A percentile compares a stretch with the other conserved stretches of the same genome.
phyloP scores from a whole-genome alignment of 2,797 vertebrate genomes.

The Taeniopygia guttata region DNA sequence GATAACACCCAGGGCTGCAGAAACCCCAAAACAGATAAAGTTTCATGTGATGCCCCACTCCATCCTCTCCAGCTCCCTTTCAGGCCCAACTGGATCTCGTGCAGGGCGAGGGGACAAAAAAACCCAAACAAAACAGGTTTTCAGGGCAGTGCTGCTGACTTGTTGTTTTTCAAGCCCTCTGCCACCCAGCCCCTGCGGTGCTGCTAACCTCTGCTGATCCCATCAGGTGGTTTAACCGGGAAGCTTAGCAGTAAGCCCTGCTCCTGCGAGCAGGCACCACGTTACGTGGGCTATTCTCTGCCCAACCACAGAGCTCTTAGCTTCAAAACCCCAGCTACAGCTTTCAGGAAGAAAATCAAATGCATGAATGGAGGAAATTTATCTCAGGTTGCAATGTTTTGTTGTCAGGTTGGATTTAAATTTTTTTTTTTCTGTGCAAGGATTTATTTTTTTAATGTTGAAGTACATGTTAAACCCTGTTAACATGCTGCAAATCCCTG shows the following conservation, averaged over 20 bases:
- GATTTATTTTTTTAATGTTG: background rate
- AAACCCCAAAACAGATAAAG: background rate
- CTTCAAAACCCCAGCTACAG: background rate
- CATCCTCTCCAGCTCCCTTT: background rate
- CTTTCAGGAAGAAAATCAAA: background rate
- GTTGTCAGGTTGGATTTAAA: background rate
- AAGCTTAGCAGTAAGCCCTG: constrained; percentile 32
- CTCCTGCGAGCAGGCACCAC: background rate
- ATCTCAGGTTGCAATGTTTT: background rate
- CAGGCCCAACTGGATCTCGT: background rate
- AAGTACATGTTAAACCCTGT: background rate
- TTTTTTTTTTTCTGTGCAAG: background rate
- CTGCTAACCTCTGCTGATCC: constrained; percentile 41
- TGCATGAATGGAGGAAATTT: background rate
- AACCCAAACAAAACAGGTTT: background rate
- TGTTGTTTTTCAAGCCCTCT: background rate
- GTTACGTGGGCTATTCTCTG: background rate
- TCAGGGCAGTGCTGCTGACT: background rate
- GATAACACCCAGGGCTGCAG: background rate
- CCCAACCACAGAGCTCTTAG: fast-evolving
- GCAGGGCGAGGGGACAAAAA: background rate
- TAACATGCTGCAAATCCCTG: background rate
- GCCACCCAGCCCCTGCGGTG: background rate
- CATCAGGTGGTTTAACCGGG: constrained; percentile 4
- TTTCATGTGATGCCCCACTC: fast-evolving